Evolutionary conservation across 2,113 vertebrate genomes (phyloP).

Genomic region (Dipodomys stephensi): DNA sequence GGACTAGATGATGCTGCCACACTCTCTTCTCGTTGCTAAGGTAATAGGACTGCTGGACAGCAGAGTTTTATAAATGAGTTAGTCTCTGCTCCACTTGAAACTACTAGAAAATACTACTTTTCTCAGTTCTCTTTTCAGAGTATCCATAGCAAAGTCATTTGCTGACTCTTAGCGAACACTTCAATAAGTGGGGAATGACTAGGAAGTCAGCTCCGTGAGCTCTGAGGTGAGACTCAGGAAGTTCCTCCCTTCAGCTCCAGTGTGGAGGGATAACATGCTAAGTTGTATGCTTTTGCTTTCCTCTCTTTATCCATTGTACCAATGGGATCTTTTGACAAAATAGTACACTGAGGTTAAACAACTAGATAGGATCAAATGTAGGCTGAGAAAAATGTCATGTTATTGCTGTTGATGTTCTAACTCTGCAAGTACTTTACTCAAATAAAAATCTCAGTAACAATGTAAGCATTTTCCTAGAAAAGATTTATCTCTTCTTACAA

Average conservation of each 20-base stretch:
- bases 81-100: neutral
- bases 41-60: neutral
- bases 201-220: neutral
- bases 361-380: neutral
- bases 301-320: neutral
- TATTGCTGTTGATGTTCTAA: neutral
- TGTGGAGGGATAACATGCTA: neutral
- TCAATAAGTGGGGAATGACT: neutral
- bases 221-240: neutral
- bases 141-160: neutral
- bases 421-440: neutral
- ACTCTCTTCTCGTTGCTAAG: neutral
- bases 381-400: neutral
- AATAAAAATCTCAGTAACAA: constrained; percentile 9
- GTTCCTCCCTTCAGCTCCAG: neutral
- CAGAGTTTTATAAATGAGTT: neutral
- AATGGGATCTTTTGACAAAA: neutral
- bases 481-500: neutral
- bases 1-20: neutral
- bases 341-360: neutral
- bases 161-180: neutral
- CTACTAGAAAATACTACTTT: neutral
- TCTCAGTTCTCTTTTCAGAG: neutral
- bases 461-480: neutral
- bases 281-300: neutral